Evolutionary conservation across 2,113 vertebrate species (phyloP).

Genomic region (Lota lota): DNA sequence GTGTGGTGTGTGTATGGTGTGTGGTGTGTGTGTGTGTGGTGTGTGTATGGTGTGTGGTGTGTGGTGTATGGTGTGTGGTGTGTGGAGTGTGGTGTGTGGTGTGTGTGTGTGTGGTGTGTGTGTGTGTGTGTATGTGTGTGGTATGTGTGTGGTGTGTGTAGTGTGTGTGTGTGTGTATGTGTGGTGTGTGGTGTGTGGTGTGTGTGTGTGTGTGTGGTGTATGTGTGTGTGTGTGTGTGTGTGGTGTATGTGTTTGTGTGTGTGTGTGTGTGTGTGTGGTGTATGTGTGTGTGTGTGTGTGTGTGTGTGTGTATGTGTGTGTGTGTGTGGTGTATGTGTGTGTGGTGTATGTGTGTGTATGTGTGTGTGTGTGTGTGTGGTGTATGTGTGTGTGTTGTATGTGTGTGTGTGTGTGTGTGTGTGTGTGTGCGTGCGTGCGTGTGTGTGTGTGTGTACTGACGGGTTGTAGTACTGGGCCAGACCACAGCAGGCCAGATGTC

Average conservation of each 20-base stretch:
- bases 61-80: background rate
- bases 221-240: too few species aligned
- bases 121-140: too few species aligned
- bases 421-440: slow-evolving; percentile 2
- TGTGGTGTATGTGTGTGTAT: background rate
- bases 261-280: too few species aligned
- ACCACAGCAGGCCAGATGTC: slow-evolving; percentile 84
- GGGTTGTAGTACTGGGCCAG: slow-evolving; percentile 81
- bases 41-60: background rate
- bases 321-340: background rate
- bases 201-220: too few species aligned
- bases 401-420: slow-evolving; percentile 4
- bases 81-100: background rate
- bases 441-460: slow-evolving; percentile 70
- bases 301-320: background rate
- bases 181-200: too few species aligned
- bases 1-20: background rate
- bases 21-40: background rate
- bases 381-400: slow-evolving; percentile 6
- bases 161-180: too few species aligned
- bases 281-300: too few species aligned
- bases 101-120: too few species aligned
- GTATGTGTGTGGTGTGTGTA: too few species aligned
- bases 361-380: background rate
- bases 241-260: too few species aligned